A percentile compares a stretch with the other conserved stretches of the same genome.
Evolutionary conservation across 2,113 vertebrate genomes (phyloP).

Genomic region (Melanerpes aurifrons): DNA sequence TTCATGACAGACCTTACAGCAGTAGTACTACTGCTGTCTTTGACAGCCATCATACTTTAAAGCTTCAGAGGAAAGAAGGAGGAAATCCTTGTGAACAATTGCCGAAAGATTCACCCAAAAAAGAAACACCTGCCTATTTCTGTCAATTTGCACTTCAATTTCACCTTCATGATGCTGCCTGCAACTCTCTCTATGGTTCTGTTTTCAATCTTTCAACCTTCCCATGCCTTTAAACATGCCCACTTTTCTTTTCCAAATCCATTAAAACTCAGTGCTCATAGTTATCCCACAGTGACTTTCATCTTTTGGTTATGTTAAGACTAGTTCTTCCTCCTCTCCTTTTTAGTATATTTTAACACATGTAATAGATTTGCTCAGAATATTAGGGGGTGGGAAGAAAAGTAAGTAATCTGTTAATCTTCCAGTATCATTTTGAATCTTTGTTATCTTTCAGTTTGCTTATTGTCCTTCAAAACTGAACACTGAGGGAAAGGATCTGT

Average conservation of each 20-base stretch:
- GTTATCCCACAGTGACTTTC: neutral
- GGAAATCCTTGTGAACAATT: conserved; percentile 14
- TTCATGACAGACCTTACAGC: neutral
- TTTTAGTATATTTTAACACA: neutral
- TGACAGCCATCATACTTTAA: neutral
- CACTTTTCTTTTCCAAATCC: neutral
- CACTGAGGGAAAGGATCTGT: neutral
- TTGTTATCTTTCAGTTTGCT: neutral
- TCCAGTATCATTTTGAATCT: neutral
- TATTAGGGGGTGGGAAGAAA: neutral
- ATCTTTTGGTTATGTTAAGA: neutral
- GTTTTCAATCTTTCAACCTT: conserved; percentile 42
- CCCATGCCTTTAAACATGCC: neutral
- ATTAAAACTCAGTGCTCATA: conserved; percentile 4
- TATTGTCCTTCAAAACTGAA: neutral
- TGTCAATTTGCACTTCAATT: conserved; percentile 24
- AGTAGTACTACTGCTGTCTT: neutral
- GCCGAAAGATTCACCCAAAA: neutral
- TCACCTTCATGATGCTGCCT: neutral
- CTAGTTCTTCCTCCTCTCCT: neutral
- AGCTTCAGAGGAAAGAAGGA: conserved; percentile 23
- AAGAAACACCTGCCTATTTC: neutral
- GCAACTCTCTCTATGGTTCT: neutral
- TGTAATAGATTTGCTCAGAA: neutral
- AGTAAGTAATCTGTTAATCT: neutral